Percentiles rank a stretch among this genome's conserved stretches.
These are phyloP conservation scores for Lottia gigantea DNA, from an alignment of 2,888 invertebrate species.

Conservation along the genomic window DNA sequence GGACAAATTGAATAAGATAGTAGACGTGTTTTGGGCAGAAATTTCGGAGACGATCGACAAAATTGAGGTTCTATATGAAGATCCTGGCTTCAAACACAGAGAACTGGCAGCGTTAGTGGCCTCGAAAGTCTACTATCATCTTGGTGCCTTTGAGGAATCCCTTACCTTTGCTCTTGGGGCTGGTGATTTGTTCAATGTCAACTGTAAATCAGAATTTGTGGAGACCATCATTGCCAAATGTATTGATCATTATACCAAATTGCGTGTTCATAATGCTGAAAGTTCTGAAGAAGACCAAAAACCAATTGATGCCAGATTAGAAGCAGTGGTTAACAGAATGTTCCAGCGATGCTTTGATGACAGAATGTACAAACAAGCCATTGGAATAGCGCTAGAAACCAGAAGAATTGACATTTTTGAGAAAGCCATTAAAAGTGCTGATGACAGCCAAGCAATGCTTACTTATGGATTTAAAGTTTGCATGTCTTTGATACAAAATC, in stretches of 20 bases:
- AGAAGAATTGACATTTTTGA: slow-evolving; percentile 97
- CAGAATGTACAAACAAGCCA: slow-evolving; percentile 92
- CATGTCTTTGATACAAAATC: slow-evolving; percentile 94
- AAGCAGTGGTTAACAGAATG: slow-evolving; percentile 96
- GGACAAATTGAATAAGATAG: slow-evolving; percentile 90
- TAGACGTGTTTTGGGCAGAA: slow-evolving; percentile 98
- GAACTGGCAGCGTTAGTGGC: slow-evolving; percentile 96
- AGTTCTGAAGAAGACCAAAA: slow-evolving; percentile 76
- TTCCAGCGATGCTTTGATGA: slow-evolving; percentile 95
- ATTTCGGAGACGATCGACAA: slow-evolving; percentile 97
- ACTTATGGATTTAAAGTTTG: slow-evolving; percentile 96
- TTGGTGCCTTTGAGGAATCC: slow-evolving; percentile 96
- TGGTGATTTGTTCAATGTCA: slow-evolving; percentile 93
- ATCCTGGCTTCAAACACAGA: slow-evolving; percentile 86
- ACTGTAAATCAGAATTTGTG: slow-evolving; percentile 92
- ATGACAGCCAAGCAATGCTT: slow-evolving; percentile 90
- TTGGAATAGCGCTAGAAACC: slow-evolving; percentile 96
- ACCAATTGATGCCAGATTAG: slow-evolving; percentile 73
- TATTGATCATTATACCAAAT: slow-evolving; percentile 95
- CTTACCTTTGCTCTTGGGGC: slow-evolving; percentile 97
- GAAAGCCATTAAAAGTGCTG: slow-evolving; percentile 86
- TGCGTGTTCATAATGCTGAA: slow-evolving; percentile 77
- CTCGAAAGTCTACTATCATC: slow-evolving; percentile 97
- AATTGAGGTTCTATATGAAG: slow-evolving; percentile 96
- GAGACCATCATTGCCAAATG: slow-evolving; percentile 97